Evolutionary conservation across 2,797 vertebrate genomes (phyloP).

Genomic region (Sebastes hubbsi): DNA sequence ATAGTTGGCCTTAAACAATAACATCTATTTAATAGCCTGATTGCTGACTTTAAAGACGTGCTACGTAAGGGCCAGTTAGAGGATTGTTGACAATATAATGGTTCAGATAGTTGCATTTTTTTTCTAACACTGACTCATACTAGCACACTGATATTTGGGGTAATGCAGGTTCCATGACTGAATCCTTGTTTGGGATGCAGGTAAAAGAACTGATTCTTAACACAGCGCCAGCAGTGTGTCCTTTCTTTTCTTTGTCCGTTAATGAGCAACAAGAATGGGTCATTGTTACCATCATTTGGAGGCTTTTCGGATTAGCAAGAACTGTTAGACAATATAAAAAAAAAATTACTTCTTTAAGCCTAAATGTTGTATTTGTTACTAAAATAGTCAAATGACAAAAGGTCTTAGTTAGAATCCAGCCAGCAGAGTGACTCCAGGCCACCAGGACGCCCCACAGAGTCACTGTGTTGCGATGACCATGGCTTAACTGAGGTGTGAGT

Average conservation of each 20-base stretch:
- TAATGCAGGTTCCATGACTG: not conserved
- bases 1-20: fast-evolving
- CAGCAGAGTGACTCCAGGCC: not conserved
- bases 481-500: not conserved
- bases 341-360: not conserved
- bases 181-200: not conserved
- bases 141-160: not conserved
- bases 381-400: not conserved
- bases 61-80: not conserved
- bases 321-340: not conserved
- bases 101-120: not conserved
- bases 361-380: not conserved
- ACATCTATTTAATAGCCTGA: too few relatives aligned
- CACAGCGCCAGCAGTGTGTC: not conserved
- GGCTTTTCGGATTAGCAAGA: not conserved
- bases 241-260: not conserved
- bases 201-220: not conserved
- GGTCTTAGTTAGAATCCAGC: not conserved
- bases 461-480: not conserved
- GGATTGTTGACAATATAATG: not conserved
- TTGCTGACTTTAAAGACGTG: fast-evolving
- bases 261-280: not conserved
- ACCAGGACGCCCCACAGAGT: constrained; percentile 23
- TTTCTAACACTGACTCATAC: not conserved
- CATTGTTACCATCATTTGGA: not conserved